Conservation (phyloP, 1,140 invertebrate genomes). For the Microplitis demolitor region DNA sequence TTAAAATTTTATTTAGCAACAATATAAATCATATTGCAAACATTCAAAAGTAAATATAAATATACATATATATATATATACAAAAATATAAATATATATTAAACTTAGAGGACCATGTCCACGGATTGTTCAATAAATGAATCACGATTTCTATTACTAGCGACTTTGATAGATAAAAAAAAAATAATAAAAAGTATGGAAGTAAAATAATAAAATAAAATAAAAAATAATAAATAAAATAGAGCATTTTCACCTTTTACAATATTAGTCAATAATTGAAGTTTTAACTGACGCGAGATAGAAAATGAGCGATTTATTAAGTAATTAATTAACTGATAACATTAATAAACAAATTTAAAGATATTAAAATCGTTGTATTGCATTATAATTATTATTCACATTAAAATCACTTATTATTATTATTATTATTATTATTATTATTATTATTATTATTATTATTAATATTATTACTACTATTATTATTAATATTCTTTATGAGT, state of each 20-base stretch:
- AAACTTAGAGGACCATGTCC: too few relatives aligned
- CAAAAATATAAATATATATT: too few relatives aligned
- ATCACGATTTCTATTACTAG: not conserved
- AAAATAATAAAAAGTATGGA: conserved; percentile 7
- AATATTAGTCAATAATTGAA: too few relatives aligned
- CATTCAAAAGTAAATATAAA: too few relatives aligned
- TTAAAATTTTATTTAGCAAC: not conserved
- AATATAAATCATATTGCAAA: not conserved
- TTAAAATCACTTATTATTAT: conserved; percentile 31
- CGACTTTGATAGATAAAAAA: not conserved
- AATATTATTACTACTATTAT: conserved; percentile 39
- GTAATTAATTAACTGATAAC: conserved; percentile 3
- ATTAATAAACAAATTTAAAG: conserved; percentile 8
- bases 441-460: conserved; percentile 32
- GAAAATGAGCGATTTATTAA: not conserved
- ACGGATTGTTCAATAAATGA: too few relatives aligned
- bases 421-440: conserved; percentile 36
- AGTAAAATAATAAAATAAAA: not conserved
- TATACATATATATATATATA: too few relatives aligned
- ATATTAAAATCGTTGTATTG: not conserved
- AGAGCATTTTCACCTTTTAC: too few relatives aligned
- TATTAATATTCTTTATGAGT: conserved; percentile 33
- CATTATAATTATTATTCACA: not conserved
- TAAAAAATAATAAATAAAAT: not conserved
- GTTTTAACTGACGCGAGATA: too few relatives aligned